Evolutionary conservation across 2,888 invertebrate species (phyloP), one percentile per base, ranked within the genome.

Genomic region (Dinocampus coccinellae): DNA sequence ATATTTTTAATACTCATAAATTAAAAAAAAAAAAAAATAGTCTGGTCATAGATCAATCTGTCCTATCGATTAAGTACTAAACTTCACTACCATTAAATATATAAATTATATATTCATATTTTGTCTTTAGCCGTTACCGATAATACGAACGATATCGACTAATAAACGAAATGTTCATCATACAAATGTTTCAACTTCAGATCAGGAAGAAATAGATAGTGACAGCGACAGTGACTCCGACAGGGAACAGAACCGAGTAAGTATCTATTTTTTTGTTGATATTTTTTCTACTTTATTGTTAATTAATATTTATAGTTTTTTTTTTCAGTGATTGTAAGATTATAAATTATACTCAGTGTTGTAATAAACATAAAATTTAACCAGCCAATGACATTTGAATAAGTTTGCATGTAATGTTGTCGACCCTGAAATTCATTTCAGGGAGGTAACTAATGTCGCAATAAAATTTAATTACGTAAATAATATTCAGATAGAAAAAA

Each of bases 221-320:
- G 91, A 90, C 20, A 91, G 90, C 39, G 92, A 92, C 71, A 90
- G 91, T 0, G 91, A 90, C 72, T 90, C 91, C 0, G 92, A 92
- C 74, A 89, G 89, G 0, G 89, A 90, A 71, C 88, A 88, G 84
- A 90, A 90, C 75, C 85, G 90, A 85, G 91, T 91, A 75, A 88
- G 83, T 79, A 29, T 29, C 29, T 29, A 4, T 29, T 29, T 29
- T 3, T 29, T 29, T 7, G 29, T 29, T 7, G 7, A n/a, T n/a
- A n/a, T n/a, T n/a, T n/a, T n/a, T n/a, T n/a, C n/a, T n/a, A n/a
- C n/a, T n/a, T 4, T 29, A 29, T 7, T 29, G 7, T 29, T 3
- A 4, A 29, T 29, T n/a, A 29, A 7, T 7, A 29, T 29, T 29
- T 29, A 29, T n/a, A n/a, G n/a, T n/a, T 29, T 29, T 29, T 29